Base-by-base conservation (phyloP, 2,113 vertebrate genomes). In the Lasiurus cinereus region DNA sequence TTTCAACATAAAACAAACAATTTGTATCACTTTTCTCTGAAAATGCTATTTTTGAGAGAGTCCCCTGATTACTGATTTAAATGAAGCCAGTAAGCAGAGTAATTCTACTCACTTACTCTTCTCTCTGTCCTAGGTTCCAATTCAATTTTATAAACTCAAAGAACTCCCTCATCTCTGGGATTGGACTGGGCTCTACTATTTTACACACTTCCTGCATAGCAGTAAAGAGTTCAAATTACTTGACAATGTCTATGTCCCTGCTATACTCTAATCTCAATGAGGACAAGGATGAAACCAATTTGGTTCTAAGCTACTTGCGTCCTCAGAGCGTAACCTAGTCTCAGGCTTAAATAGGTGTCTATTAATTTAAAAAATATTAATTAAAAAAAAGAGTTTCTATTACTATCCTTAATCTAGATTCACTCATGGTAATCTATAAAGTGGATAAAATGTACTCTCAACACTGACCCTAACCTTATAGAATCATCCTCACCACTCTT, bases 1-100 rank as follows among this genome's bases (percentile, higher is more conserved):
- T 21, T n/a, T 46, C 11, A 91, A n/a, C 31, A 80, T 1, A 22
- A 89, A 90, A n/a, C 16, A 79, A 82, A n/a, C 5, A 12, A 90
- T 46, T 62, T 54, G 62, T 52, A 54, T 54, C 78, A 83, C 9
- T 66, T 86, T 67, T 13, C 3, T 9, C 31, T n/a, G 8, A 79
- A 89, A 69, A 64, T 21, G 22, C 5, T 36, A 64, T 94, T 86
- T 86, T 84, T 82, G 39, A 67, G 43, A 83, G 46, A 76, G 15
- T 27, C 31, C n/a, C 46, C 46, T 83, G 56, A 74, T 73, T 87
- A 43, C 11, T 43, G 24, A 66, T 56, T 73, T 48, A 67, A 74
- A 6, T 27, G n/a, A 46, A 50, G 33, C 64, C 3, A 39, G 27
- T 43, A 52, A 86, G 3, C 59, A 77, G 2, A 67, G 8, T 8